Conservation (phyloP, 2,888 invertebrate genomes). For the Rhabditophanes sp. region DNA sequence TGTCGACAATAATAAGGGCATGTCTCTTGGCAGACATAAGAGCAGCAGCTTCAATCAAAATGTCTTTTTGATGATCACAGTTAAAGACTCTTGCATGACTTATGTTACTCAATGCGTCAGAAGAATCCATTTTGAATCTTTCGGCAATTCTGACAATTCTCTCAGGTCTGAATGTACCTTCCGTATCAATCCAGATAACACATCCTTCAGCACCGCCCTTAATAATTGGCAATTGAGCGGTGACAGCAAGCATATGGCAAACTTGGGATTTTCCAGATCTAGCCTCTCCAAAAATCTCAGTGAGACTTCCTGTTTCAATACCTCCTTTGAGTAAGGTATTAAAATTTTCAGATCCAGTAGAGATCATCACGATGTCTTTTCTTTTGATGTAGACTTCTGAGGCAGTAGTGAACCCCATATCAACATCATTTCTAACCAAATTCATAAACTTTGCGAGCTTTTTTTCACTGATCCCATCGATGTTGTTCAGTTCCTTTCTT, state of each 20-base stretch:
- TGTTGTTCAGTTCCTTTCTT: conserved; percentile 65
- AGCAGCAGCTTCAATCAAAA: conserved; percentile 75
- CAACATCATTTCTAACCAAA: too few species aligned
- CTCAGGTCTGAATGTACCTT: conserved; percentile 91
- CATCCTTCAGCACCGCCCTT: conserved; percentile 97
- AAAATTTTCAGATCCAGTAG: conserved; percentile 57
- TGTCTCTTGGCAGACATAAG: conserved; percentile 68
- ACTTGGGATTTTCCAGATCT: conserved; percentile 90
- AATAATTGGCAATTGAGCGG: conserved; percentile 89
- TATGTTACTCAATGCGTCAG: conserved; percentile 84
- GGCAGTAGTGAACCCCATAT: conserved; percentile 95
- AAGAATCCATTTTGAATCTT: too few species aligned
- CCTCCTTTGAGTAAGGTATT: conserved; percentile 53
- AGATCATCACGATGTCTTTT: conserved; percentile 79
- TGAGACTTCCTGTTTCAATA: conserved; percentile 92
- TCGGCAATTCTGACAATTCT: conserved; percentile 69
- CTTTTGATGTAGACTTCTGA: conserved; percentile 85
- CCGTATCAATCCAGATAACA: conserved; percentile 92
- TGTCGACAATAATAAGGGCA: conserved; percentile 82
- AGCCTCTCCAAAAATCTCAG: conserved; percentile 94
- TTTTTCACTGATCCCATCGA: conserved; percentile 74
- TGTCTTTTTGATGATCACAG: conserved; percentile 83
- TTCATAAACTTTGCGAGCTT: too few species aligned
- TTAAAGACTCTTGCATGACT: conserved; percentile 91
- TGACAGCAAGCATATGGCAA: conserved; percentile 88